Percentiles rank a stretch among this genome's conserved stretches.
Conservation (phyloP, 1,140 invertebrate species). For the Gerris buenoi region DNA sequence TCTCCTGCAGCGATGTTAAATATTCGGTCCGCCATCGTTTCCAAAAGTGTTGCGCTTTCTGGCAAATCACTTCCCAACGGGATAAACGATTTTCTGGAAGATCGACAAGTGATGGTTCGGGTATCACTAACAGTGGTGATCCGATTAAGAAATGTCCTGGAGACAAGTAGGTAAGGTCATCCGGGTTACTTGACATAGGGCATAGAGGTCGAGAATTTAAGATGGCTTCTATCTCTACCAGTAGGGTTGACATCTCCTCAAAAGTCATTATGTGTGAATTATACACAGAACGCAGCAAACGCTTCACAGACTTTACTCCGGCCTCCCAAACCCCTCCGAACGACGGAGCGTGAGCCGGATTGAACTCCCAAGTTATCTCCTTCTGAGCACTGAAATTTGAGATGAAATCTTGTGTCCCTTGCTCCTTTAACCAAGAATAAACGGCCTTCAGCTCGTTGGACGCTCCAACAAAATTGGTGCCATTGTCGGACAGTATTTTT, state of each 20-base stretch:
- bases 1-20: neutral
- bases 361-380: conserved; percentile 15
- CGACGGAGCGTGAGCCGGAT: neutral
- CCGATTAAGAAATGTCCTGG: neutral
- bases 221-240: neutral
- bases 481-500: conserved; percentile 15
- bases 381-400: conserved; percentile 25
- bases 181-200: neutral
- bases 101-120: neutral
- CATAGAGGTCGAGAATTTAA: neutral
- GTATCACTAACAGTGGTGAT: neutral
- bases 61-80: neutral
- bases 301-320: neutral
- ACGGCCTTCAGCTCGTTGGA: neutral
- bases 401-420: conserved; percentile 28
- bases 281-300: neutral
- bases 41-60: neutral
- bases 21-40: neutral
- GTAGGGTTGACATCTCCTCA: neutral
- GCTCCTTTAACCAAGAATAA: conserved; percentile 10
- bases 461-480: conserved; percentile 17
- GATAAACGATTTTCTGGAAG: neutral
- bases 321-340: neutral
- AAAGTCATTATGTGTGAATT: neutral
- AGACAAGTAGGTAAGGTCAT: neutral